A percentile compares a stretch with the other conserved stretches of the same genome.
Evolutionary conservation across 2,113 vertebrate genomes (phyloP).

Genomic region (Turnix velox): DNA sequence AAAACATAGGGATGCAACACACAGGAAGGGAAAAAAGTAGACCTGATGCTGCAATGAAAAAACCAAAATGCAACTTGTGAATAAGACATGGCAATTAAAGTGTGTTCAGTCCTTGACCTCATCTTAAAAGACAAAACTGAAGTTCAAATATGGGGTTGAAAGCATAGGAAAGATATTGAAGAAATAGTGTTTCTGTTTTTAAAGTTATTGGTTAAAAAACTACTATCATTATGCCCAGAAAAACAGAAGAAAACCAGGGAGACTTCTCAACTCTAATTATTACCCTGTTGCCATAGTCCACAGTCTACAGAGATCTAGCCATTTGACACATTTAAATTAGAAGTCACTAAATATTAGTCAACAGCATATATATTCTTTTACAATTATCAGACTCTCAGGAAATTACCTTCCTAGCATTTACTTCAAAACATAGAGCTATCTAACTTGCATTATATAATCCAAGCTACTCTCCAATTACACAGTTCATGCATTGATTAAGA

Average conservation of each 20-base stretch:
- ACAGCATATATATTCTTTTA: not conserved
- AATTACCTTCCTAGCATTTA: not conserved
- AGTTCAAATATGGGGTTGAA: not conserved
- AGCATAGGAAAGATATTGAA: not conserved
- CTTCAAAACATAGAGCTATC: not conserved
- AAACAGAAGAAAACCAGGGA: not conserved
- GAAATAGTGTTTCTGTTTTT: not conserved
- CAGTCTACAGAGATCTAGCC: not conserved
- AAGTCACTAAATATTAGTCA: not conserved
- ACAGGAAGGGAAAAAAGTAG: not conserved
- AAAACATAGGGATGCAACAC: not conserved
- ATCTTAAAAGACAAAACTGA: not conserved
- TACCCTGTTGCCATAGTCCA: not conserved
- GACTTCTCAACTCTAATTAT: not conserved
- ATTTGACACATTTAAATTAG: not conserved
- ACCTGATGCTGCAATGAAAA: not conserved
- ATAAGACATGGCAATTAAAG: not conserved
- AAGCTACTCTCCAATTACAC: not conserved
- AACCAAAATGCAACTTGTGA: not conserved
- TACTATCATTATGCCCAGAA: not conserved
- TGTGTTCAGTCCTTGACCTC: not conserved
- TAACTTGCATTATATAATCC: not conserved
- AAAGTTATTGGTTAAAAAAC: not conserved
- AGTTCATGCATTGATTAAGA: not conserved
- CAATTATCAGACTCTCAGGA: not conserved